Conservation (phyloP, 1,140 invertebrate genomes). For the Saccostrea glomerata region DNA sequence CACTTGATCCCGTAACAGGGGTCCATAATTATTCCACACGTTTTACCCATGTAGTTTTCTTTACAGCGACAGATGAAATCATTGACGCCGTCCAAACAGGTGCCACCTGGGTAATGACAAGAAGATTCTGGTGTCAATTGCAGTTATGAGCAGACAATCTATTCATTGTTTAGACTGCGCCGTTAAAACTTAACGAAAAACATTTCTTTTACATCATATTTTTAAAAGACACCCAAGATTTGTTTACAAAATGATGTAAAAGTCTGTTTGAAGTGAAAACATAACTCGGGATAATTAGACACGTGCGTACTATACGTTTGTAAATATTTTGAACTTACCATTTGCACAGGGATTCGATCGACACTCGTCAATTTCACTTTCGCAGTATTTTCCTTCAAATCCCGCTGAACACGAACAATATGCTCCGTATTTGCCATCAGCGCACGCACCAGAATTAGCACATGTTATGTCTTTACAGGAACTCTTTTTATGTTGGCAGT, state of each 20-base stretch:
- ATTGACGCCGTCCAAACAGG: conserved; percentile 60
- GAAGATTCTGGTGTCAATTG: conserved; percentile 13
- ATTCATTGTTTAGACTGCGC: conserved; percentile 18
- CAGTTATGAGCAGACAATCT: neutral
- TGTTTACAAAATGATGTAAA: conserved; percentile 32
- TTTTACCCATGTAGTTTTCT: conserved; percentile 61
- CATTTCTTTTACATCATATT: neutral
- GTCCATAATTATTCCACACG: conserved; percentile 62
- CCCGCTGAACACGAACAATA: conserved; percentile 15
- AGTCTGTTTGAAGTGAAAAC: neutral
- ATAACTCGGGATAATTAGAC: conserved; percentile 2
- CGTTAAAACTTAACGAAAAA: neutral
- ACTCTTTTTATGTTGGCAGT: conserved; percentile 8
- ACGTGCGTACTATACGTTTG: neutral
- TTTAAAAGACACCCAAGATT: conserved; percentile 22
- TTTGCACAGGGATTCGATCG: conserved; percentile 27
- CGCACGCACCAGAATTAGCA: neutral
- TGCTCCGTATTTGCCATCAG: conserved; percentile 39
- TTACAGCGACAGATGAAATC: conserved; percentile 62
- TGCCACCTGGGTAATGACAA: conserved; percentile 54
- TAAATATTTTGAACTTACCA: conserved; percentile 12
- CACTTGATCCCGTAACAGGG: conserved; percentile 60
- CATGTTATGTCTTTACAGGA: conserved; percentile 15
- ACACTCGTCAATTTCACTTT: conserved; percentile 37
- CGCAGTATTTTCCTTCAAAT: conserved; percentile 19